Conservation (phyloP, 1,140 invertebrate genomes). For the Drosophila suzukii region DNA sequence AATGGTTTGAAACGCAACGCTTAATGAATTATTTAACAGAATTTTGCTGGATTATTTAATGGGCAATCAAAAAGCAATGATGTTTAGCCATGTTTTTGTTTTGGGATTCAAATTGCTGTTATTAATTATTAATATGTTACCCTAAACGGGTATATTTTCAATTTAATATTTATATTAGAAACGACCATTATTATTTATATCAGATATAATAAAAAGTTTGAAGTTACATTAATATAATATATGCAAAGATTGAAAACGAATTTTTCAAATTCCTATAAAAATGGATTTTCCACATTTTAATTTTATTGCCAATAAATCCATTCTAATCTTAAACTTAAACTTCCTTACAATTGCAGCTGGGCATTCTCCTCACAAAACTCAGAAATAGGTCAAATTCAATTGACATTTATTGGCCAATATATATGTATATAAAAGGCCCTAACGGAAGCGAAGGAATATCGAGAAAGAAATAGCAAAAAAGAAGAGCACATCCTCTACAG, state of each 20-base stretch:
- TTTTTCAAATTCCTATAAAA: too few species aligned
- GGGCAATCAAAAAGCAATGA: slow-evolving; percentile 38
- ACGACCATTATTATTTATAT: background rate
- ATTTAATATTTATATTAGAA: slow-evolving; percentile 12
- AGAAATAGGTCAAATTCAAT: slow-evolving; percentile 60
- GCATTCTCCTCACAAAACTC: slow-evolving; percentile 6
- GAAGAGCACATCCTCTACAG: slow-evolving; percentile 14
- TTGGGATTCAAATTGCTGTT: slow-evolving; percentile 2
- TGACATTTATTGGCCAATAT: slow-evolving; percentile 81
- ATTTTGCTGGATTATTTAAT: slow-evolving; percentile 29
- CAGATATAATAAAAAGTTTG: background rate
- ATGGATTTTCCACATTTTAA: background rate
- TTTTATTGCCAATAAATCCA: background rate
- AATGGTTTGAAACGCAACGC: background rate
- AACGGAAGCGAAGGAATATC: slow-evolving; percentile 37
- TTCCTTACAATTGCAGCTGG: slow-evolving; percentile 58
- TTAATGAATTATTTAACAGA: slow-evolving; percentile 29
- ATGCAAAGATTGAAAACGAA: too few species aligned
- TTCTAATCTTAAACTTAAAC: slow-evolving; percentile 2
- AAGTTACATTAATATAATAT: too few species aligned
- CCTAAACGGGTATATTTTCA: background rate
- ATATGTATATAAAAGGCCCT: slow-evolving; percentile 73
- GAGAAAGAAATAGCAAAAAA: slow-evolving; percentile 22
- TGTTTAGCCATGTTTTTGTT: slow-evolving; percentile 18
- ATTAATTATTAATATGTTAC: slow-evolving; percentile 21